Percentiles rank a stretch among this genome's conserved stretches.
phyloP scores from a whole-genome alignment of 2,888 invertebrate species.

The Steinernema hermaphroditum region DNA sequence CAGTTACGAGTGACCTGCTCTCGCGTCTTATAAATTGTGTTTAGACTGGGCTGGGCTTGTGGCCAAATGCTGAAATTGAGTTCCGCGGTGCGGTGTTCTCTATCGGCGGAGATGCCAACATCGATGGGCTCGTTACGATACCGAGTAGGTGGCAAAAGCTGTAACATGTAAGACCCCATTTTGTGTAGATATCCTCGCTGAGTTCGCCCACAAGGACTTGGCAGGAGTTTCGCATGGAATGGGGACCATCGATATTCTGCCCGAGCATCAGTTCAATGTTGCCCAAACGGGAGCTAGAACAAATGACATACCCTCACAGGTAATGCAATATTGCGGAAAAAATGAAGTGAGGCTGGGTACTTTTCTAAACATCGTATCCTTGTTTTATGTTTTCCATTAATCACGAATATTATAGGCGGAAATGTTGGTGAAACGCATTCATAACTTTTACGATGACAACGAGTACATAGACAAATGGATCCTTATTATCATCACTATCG shows the following conservation, averaged over 20 bases:
- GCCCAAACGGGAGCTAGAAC: constrained; percentile 56
- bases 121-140: constrained; percentile 63
- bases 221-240: constrained; percentile 64
- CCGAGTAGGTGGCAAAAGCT: constrained; percentile 48
- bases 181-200: constrained; percentile 58
- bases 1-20: not conserved
- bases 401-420: constrained; percentile 42
- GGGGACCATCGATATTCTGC: constrained; percentile 53
- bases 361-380: too few relatives aligned
- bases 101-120: constrained; percentile 63
- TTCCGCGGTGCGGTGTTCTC: constrained; percentile 63
- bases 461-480: constrained; percentile 52
- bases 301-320: constrained; percentile 56
- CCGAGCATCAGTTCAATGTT: constrained; percentile 62
- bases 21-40: too few relatives aligned
- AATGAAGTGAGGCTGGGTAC: too few relatives aligned
- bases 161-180: not conserved
- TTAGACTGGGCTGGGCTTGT: constrained; percentile 61
- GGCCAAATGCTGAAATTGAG: constrained; percentile 58
- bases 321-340: constrained; percentile 20
- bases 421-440: constrained; percentile 52
- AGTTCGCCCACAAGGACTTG: constrained; percentile 51
- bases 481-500: constrained; percentile 56
- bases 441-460: constrained; percentile 33
- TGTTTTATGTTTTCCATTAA: too few relatives aligned